A percentile compares a stretch with the other conserved stretches of the same genome.
phyloP scores from a whole-genome alignment of 2,888 invertebrate species.

The Drosophila monieri region DNA sequence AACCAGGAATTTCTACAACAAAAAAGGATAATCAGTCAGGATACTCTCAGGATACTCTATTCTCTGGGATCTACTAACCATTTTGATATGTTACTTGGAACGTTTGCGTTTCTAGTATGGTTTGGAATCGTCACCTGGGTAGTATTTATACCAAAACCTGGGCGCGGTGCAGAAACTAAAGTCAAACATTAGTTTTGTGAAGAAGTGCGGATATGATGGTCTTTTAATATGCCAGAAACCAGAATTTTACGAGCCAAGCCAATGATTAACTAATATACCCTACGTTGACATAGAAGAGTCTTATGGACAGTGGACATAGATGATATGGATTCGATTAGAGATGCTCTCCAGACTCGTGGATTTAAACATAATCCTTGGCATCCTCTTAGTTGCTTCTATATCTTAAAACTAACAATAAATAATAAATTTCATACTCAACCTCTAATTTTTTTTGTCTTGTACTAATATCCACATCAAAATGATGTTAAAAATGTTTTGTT shows the following conservation, averaged over 20 bases:
- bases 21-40: conserved; percentile 24
- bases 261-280: conserved; percentile 39
- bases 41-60: background rate
- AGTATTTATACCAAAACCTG: conserved; percentile 65
- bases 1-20: conserved; percentile 70
- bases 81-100: conserved; percentile 64
- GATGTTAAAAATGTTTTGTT: background rate
- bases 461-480: background rate
- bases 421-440: background rate
- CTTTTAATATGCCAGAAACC: conserved; percentile 76
- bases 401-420: background rate
- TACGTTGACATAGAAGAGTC: conserved; percentile 8
- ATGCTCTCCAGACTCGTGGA: background rate
- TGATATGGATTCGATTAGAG: background rate
- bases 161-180: conserved; percentile 35
- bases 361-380: background rate
- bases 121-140: conserved; percentile 7
- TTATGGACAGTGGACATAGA: background rate
- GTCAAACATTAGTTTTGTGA: conserved; percentile 34
- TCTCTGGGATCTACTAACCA: conserved; percentile 50
- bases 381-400: background rate
- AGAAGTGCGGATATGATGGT: conserved; percentile 68
- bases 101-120: conserved; percentile 58
- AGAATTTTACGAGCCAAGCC: conserved; percentile 70
- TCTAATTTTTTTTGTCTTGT: background rate